These are phyloP conservation scores for Sturnus vulgaris DNA, from an alignment of 2,113 vertebrate species.

Conservation along the genomic window DNA sequence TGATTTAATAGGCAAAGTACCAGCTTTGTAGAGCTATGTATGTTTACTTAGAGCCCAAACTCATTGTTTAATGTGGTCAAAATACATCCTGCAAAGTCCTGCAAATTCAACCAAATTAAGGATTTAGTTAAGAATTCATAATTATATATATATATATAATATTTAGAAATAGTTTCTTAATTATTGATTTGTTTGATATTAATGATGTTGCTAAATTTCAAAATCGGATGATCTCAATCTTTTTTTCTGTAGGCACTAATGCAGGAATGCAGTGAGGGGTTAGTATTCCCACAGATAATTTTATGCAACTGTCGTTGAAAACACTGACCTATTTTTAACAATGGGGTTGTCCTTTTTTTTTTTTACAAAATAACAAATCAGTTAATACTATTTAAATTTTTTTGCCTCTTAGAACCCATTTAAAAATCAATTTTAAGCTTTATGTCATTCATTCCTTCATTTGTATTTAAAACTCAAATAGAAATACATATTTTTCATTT, in stretches of 20 bases:
- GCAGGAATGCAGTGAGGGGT: background rate
- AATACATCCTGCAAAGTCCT: background rate
- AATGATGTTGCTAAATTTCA: background rate
- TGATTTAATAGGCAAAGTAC: background rate
- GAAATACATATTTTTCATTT: background rate
- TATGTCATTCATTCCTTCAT: background rate
- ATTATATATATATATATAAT: background rate
- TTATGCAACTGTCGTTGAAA: background rate
- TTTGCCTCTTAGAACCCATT: background rate
- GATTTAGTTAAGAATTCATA: background rate
- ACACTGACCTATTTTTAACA: background rate
- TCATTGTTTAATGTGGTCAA: background rate
- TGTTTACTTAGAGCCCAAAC: background rate
- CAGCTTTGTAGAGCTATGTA: background rate
- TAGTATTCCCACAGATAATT: background rate
- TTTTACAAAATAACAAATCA: background rate
- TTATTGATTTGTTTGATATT: background rate
- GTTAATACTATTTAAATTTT: background rate
- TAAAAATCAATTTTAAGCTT: constrained; percentile 38
- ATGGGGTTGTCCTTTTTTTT: background rate
- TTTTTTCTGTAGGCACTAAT: background rate
- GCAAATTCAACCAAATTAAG: background rate
- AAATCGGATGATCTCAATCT: background rate
- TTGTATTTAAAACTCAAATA: constrained; percentile 24
- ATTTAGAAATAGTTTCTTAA: background rate